These are phyloP conservation scores for Amazona finschi DNA, from an alignment of 2,797 vertebrate species.

Conservation along the genomic window DNA sequence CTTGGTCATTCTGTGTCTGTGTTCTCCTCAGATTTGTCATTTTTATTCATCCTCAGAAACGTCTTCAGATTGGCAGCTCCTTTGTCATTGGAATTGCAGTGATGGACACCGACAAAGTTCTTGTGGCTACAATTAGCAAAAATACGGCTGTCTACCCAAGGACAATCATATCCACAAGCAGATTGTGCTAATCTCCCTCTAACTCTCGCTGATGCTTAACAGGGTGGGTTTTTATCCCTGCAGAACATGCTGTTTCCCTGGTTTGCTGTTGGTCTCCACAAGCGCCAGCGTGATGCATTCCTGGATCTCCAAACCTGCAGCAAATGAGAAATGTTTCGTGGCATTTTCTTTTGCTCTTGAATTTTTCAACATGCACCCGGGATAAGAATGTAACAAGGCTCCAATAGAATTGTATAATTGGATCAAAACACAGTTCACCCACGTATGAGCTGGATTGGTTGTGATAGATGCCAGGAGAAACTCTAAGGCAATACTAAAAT, in stretches of 20 bases:
- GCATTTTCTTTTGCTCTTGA: slow-evolving; percentile 46
- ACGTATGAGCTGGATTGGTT: slow-evolving; percentile 54
- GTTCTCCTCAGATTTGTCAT: not conserved
- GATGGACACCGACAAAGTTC: not conserved
- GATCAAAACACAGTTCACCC: slow-evolving; percentile 67
- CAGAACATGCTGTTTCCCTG: not conserved
- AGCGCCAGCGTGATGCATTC: not conserved
- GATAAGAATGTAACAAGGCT: slow-evolving; percentile 56
- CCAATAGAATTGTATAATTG: slow-evolving; percentile 61
- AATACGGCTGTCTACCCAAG: not conserved
- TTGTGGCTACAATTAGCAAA: not conserved
- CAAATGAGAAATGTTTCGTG: slow-evolving; percentile 51
- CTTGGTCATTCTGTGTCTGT: not conserved
- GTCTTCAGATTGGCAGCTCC: not conserved
- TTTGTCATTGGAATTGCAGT: not conserved
- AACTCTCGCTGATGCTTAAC: not conserved
- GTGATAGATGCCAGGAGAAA: slow-evolving; percentile 68
- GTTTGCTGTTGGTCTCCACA: slow-evolving; percentile 16
- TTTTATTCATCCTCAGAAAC: not conserved
- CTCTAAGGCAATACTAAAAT: slow-evolving; percentile 56
- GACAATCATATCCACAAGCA: not conserved
- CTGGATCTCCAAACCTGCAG: slow-evolving; percentile 33
- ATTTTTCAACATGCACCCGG: slow-evolving; percentile 51
- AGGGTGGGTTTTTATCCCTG: not conserved
- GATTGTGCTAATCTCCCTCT: not conserved